Percentiles rank a stretch among this genome's conserved stretches.
phyloP scores from a whole-genome alignment of 30 jellyfish, hydroid and myxozoan genomes.

The Rhopilema esculentum region DNA sequence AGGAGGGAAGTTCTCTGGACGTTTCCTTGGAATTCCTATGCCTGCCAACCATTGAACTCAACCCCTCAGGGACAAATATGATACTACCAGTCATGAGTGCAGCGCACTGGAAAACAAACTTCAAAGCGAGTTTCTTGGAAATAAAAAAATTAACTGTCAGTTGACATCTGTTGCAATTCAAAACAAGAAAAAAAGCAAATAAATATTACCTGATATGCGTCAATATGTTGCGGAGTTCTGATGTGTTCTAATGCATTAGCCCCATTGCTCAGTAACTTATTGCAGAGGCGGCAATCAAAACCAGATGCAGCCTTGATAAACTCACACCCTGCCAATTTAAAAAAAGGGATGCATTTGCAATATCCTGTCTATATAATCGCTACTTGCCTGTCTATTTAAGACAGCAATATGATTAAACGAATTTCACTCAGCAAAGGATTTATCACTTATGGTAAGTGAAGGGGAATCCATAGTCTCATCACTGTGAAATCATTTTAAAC shows the following conservation, averaged over 20 bases:
- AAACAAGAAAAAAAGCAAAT: not conserved
- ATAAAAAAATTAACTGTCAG: too few species aligned
- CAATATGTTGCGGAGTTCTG: constrained; percentile 65
- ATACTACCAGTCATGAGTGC: too few species aligned
- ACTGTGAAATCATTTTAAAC: constrained; percentile 7
- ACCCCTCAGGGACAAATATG: too few species aligned
- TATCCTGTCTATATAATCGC: too few species aligned
- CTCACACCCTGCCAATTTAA: constrained; percentile 78
- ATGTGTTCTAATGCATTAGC: constrained; percentile 84
- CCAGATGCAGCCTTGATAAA: constrained; percentile 86
- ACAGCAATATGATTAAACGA: not conserved
- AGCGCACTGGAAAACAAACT: too few species aligned
- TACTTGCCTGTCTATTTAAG: too few species aligned
- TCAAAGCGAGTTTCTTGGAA: too few species aligned
- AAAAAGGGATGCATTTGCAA: not conserved
- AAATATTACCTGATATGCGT: constrained; percentile 90
- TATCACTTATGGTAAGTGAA: constrained; percentile 65
- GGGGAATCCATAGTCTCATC: constrained; percentile 70
- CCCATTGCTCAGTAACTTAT: constrained; percentile 56
- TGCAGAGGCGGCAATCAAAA: constrained; percentile 88
- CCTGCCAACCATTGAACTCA: too few species aligned
- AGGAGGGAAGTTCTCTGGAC: too few species aligned
- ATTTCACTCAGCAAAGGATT: constrained; percentile 65
- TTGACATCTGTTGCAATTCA: too few species aligned
- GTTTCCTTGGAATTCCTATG: too few species aligned